Evolutionary conservation across 2,113 vertebrate species (phyloP).

Genomic region (Glaucomys volans): DNA sequence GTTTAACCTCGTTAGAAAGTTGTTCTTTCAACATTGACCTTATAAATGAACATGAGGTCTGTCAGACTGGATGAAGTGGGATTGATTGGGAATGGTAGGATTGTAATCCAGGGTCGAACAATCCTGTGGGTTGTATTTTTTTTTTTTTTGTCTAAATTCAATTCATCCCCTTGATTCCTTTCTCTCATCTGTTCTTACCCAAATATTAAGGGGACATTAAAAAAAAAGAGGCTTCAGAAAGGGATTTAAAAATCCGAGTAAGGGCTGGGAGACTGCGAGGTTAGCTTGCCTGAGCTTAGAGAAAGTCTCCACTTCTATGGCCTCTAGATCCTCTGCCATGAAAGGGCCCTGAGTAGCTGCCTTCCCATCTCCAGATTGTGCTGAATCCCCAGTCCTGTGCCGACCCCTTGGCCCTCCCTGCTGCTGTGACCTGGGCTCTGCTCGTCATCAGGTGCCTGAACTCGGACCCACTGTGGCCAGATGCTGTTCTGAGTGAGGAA

Average conservation of each 20-base stretch:
- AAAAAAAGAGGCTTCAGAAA: neutral
- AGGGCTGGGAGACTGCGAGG: neutral
- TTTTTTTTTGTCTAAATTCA: neutral
- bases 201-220: neutral
- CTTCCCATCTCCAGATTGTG: too few relatives aligned
- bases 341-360: too few relatives aligned
- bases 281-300: neutral
- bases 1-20: constrained; percentile 67
- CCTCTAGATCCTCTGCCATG: too few relatives aligned
- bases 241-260: constrained; percentile 2
- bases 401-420: too few relatives aligned
- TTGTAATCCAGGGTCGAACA: neutral
- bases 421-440: neutral
- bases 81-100: neutral
- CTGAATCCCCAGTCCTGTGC: too few relatives aligned
- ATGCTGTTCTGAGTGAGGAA: neutral
- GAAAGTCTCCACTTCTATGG: too few relatives aligned
- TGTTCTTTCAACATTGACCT: constrained; percentile 60
- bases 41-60: neutral
- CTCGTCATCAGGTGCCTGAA: too few relatives aligned
- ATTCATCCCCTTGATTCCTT: constrained; percentile 34
- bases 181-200: neutral
- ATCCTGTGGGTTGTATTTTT: neutral
- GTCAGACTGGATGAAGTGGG: neutral
- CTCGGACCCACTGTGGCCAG: neutral